Percentiles rank a stretch among this genome's conserved stretches.
Evolutionary conservation across 2,113 vertebrate genomes (phyloP).

Genomic region (Ochotona curzoniae): DNA sequence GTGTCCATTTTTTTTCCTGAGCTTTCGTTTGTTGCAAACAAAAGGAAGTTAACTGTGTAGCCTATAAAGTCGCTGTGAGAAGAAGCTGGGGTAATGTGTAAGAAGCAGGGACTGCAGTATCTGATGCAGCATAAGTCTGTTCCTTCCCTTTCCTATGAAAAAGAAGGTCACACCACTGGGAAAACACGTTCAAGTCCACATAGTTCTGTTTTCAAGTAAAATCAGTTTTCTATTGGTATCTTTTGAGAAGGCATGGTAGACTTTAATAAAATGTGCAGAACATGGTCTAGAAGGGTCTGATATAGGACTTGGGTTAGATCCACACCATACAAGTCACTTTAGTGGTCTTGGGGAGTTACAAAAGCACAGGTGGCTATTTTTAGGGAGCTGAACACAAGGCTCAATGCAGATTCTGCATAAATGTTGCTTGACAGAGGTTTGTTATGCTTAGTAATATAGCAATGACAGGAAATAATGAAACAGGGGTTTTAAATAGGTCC

Average conservation of each 20-base stretch:
- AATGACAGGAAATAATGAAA: background rate
- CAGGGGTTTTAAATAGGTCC: background rate
- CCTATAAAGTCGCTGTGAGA: background rate
- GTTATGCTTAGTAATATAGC: background rate
- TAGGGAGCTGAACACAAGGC: background rate
- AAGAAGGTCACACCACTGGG: background rate
- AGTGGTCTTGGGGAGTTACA: background rate
- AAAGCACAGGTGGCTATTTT: background rate
- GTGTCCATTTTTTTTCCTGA: background rate
- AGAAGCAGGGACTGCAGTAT: background rate
- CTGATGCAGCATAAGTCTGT: background rate
- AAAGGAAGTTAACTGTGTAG: background rate
- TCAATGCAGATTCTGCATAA: background rate
- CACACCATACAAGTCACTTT: background rate
- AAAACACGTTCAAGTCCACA: background rate
- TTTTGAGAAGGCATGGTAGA: background rate
- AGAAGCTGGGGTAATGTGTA: background rate
- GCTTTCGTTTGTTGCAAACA: background rate
- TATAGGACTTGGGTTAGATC: background rate
- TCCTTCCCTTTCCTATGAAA: background rate
- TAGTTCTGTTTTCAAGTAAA: background rate
- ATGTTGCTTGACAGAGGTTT: background rate
- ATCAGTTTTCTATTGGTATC: background rate
- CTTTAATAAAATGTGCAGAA: background rate
- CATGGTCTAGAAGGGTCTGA: background rate